These are phyloP conservation scores for Semotilus atromaculatus DNA, from an alignment of 2,797 vertebrate species.

Conservation along the genomic window DNA sequence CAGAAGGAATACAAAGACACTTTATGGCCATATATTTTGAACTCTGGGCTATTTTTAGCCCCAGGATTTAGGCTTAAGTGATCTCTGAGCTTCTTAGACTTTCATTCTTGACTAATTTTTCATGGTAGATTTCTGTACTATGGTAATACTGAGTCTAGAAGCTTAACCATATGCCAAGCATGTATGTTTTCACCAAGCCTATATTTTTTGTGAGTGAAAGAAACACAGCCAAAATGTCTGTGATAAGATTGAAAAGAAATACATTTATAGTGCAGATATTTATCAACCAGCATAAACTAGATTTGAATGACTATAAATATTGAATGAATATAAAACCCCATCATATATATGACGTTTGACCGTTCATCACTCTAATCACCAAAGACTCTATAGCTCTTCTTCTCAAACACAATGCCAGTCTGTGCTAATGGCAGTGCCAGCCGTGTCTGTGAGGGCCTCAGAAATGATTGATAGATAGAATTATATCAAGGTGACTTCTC, in stretches of 20 bases:
- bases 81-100: slow-evolving; percentile 66
- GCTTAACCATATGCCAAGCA: slow-evolving; percentile 31
- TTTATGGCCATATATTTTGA: slow-evolving; percentile 25
- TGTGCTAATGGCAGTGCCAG: slow-evolving; percentile 82
- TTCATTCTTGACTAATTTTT: slow-evolving; percentile 73
- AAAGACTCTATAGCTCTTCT: slow-evolving; percentile 71
- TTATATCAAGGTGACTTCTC: slow-evolving; percentile 85
- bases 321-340: not conserved
- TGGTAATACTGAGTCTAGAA: slow-evolving; percentile 63
- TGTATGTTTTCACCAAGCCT: slow-evolving; percentile 12
- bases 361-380: slow-evolving; percentile 78
- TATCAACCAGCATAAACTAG: not conserved
- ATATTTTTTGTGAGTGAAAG: not conserved
- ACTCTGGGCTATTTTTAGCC: slow-evolving; percentile 57
- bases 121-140: slow-evolving; percentile 75
- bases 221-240: not conserved
- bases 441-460: slow-evolving; percentile 72
- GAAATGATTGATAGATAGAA: slow-evolving; percentile 81
- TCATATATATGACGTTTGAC: slow-evolving; percentile 61
- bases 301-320: not conserved
- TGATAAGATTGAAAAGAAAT: not conserved
- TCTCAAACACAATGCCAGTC: slow-evolving; percentile 76
- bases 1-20: slow-evolving; percentile 19
- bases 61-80: slow-evolving; percentile 64
- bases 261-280: not conserved